A percentile compares a stretch with the other conserved stretches of the same genome.
These are phyloP conservation scores for Epinotia ramella DNA, from an alignment of 2,888 invertebrate species.

Conservation along the genomic window DNA sequence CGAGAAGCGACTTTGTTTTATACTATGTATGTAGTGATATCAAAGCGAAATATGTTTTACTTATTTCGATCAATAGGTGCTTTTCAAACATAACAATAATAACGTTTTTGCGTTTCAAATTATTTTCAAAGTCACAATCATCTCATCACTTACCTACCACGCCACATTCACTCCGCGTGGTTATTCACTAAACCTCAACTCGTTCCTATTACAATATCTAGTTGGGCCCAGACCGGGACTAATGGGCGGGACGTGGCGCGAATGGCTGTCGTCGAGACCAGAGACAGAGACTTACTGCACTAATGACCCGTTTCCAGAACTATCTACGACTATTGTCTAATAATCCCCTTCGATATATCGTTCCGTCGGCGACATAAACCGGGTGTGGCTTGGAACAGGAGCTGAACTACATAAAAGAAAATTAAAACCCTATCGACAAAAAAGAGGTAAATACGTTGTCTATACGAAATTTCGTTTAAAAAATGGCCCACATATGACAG, in stretches of 20 bases:
- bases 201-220: conserved; percentile 4
- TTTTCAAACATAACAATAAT: too few relatives aligned
- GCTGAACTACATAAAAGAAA: too few relatives aligned
- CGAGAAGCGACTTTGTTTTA: too few relatives aligned
- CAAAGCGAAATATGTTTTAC: too few relatives aligned
- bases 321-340: conserved; percentile 15
- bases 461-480: too few relatives aligned
- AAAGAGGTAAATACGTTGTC: too few relatives aligned
- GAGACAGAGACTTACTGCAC: conserved; percentile 32
- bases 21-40: too few relatives aligned
- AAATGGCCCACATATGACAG: too few relatives aligned
- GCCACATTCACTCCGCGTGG: conserved; percentile 13
- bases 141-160: conserved; percentile 1
- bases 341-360: background rate
- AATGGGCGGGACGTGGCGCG: conserved; percentile 32
- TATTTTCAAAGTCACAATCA: background rate
- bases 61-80: too few relatives aligned
- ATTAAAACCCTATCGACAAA: too few relatives aligned
- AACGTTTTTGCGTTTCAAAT: too few relatives aligned
- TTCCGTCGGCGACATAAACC: background rate
- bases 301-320: conserved; percentile 32
- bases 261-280: conserved; percentile 34
- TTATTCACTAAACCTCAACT: conserved; percentile 29
- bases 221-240: background rate
- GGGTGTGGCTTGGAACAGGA: background rate